Conservation (phyloP, 37 sponge, comb jelly and placozoan genomes). For the Trichoplax adhaerens region DNA sequence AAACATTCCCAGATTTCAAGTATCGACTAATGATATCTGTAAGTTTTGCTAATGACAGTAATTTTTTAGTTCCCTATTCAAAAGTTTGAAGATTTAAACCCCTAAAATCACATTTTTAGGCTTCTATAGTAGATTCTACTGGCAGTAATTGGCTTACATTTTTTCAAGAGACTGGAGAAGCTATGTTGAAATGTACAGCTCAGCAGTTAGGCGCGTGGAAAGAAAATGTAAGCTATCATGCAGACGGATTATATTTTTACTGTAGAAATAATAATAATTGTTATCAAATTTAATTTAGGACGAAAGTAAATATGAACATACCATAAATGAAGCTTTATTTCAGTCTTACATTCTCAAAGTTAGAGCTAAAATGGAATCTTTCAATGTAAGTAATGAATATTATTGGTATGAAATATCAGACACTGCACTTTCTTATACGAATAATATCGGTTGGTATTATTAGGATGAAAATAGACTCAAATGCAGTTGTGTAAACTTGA, state of each 20-base stretch:
- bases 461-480: constrained; percentile 62
- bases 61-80: not conserved
- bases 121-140: constrained; percentile 40
- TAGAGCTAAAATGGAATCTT: constrained; percentile 75
- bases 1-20: constrained; percentile 58
- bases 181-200: constrained; percentile 32
- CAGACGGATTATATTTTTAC: not conserved
- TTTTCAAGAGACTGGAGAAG: constrained; percentile 62
- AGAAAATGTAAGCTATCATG: constrained; percentile 24
- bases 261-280: not conserved
- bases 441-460: not conserved
- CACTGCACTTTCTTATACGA: not conserved
- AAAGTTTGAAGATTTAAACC: not conserved
- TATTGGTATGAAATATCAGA: constrained; percentile 6
- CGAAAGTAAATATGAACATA: constrained; percentile 36
- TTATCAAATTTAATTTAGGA: constrained; percentile 10
- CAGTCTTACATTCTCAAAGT: constrained; percentile 34
- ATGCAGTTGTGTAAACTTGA: constrained; percentile 29
- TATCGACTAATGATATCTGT: constrained; percentile 57
- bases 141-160: constrained; percentile 54
- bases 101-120: not conserved
- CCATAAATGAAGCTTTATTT: constrained; percentile 49
- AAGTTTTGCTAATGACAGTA: not conserved
- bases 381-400: constrained; percentile 34
- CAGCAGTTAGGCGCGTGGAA: constrained; percentile 50